Conservation (phyloP, 1,140 invertebrate species). For the Halictus rubicundus region DNA sequence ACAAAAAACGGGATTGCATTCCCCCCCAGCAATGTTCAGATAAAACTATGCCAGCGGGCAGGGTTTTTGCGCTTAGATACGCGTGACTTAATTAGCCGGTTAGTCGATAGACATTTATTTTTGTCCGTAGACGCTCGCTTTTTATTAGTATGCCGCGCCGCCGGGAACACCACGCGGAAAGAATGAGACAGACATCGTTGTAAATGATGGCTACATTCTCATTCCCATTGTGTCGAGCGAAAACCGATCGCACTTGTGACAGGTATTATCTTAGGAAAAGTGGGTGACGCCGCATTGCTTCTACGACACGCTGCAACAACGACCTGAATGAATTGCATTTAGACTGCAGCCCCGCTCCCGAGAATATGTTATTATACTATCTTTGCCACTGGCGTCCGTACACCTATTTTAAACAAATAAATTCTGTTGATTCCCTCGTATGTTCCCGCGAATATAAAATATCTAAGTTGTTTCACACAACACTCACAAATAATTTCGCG, state of each 20-base stretch:
- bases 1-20: too few species aligned
- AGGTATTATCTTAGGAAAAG: constrained; percentile 68
- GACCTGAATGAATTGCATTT: constrained; percentile 41
- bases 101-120: constrained; percentile 27
- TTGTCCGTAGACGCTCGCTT: background rate
- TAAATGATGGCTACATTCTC: constrained; percentile 17
- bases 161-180: background rate
- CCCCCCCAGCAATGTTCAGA: background rate
- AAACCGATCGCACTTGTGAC: constrained; percentile 59
- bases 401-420: background rate
- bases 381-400: too few species aligned
- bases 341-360: background rate
- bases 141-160: constrained; percentile 4
- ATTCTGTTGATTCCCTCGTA: too few species aligned
- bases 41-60: background rate
- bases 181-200: background rate
- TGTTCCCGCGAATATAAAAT: too few species aligned
- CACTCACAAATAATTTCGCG: too few species aligned
- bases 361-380: background rate
- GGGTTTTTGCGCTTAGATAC: background rate
- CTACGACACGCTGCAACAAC: constrained; percentile 14
- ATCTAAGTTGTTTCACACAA: too few species aligned
- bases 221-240: constrained; percentile 29
- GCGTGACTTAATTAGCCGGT: constrained; percentile 16
- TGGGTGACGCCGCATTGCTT: constrained; percentile 48